A percentile compares a stretch with the other conserved stretches of the same genome.
These are phyloP conservation scores for Merops nubicus DNA, from an alignment of 2,113 vertebrate species.

Conservation along the genomic window DNA sequence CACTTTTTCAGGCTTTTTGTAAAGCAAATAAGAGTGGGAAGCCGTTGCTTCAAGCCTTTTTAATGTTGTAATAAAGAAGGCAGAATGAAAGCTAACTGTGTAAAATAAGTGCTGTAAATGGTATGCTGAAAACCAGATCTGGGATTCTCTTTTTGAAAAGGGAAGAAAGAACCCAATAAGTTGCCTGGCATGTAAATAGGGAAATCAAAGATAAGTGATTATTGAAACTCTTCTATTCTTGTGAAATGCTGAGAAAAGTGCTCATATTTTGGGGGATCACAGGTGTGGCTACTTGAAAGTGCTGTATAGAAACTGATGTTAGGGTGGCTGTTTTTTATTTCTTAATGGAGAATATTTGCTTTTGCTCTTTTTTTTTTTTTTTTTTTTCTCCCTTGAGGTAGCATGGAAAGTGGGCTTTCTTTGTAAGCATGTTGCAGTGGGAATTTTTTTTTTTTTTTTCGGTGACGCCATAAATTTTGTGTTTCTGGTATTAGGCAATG, in stretches of 20 bases:
- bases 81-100: not conserved
- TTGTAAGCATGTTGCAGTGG: not conserved
- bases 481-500: accelerated
- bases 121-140: not conserved
- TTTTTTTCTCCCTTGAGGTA: too few species aligned
- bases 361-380: not conserved
- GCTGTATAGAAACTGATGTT: not conserved
- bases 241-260: not conserved
- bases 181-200: accelerated
- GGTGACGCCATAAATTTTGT: accelerated
- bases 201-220: not conserved
- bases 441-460: not conserved
- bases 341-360: not conserved
- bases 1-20: not conserved
- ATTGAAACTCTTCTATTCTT: not conserved
- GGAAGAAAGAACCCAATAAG: not conserved
- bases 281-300: not conserved
- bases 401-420: not conserved
- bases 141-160: not conserved
- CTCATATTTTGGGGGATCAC: not conserved
- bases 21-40: not conserved
- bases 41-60: not conserved
- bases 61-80: not conserved
- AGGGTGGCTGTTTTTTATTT: not conserved
- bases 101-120: not conserved